phyloP scores from a whole-genome alignment of 2,888 invertebrate genomes.

The Hydroisotoma schaefferi region DNA sequence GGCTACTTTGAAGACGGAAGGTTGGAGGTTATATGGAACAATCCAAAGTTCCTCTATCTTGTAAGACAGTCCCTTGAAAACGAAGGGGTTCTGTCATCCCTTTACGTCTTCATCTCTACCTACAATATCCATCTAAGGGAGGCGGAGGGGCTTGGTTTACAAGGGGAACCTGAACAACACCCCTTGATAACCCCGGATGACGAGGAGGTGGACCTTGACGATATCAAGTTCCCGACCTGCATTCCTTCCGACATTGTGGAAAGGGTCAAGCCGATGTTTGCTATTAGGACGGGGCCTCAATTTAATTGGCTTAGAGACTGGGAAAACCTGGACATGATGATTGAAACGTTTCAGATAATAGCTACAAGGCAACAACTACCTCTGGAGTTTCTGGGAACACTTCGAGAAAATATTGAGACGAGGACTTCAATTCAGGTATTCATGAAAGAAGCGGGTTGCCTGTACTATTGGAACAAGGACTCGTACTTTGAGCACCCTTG shows the following conservation, averaged over 20 bases:
- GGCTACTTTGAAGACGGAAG: background rate
- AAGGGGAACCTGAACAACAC: too few relatives aligned
- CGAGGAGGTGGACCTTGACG: too few relatives aligned
- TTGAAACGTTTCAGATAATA: constrained; percentile 6
- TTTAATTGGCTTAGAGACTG: constrained; percentile 4
- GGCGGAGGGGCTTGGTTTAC: background rate
- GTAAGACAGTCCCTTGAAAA: background rate
- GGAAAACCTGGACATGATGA: background rate
- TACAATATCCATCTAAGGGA: background rate
- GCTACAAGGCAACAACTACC: background rate
- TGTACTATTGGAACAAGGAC: constrained; percentile 17
- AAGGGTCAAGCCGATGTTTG: constrained; percentile 3
- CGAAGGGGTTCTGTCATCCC: background rate
- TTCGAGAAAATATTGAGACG: background rate
- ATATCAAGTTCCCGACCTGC: background rate
- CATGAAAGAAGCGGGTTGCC: background rate
- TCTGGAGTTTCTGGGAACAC: constrained; percentile 8
- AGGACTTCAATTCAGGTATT: background rate
- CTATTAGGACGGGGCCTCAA: background rate
- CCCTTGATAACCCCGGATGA: too few relatives aligned
- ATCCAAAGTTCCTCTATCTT: constrained; percentile 8
- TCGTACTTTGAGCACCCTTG: constrained; percentile 11
- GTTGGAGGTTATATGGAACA: constrained; percentile 6
- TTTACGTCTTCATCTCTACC: background rate
- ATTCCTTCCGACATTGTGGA: constrained; percentile 8